Conservation (phyloP, 1,140 invertebrate genomes). For the Drosophila setifemur region DNA sequence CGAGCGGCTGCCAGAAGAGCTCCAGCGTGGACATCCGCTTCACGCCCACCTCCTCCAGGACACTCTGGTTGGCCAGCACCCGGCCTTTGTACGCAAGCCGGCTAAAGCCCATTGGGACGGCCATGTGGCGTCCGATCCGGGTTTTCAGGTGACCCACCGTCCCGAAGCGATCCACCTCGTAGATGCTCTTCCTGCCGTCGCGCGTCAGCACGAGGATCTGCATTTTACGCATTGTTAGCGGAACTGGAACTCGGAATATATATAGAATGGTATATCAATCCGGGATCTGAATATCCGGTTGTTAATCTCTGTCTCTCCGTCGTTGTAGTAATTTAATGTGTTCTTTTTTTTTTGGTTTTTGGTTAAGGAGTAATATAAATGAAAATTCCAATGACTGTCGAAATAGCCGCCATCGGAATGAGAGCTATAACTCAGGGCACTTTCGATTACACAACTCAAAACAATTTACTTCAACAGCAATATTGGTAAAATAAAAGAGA, state of each 20-base stretch:
- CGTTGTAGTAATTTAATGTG: not conserved
- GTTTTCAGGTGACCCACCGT: constrained; percentile 50
- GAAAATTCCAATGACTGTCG: not conserved
- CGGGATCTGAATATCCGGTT: not conserved
- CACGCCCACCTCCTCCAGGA: constrained; percentile 52
- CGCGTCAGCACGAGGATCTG: constrained; percentile 55
- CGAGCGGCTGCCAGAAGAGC: constrained; percentile 57
- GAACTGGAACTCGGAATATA: no score
- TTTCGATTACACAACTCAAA: not conserved
- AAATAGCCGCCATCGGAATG: not conserved
- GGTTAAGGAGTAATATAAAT: not conserved
- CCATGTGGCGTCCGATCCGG: constrained; percentile 47
- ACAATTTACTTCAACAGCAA: no score
- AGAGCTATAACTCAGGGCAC: not conserved
- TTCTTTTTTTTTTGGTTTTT: not conserved
- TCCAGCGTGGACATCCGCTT: constrained; percentile 61
- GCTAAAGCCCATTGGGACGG: constrained; percentile 67
- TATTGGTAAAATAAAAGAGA: no score
- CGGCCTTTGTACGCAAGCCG: constrained; percentile 51
- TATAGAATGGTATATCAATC: no score
- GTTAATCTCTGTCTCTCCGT: not conserved
- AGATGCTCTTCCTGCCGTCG: constrained; percentile 51
- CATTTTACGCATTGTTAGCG: constrained; percentile 37
- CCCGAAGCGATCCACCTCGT: constrained; percentile 48
- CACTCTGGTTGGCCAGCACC: constrained; percentile 37